Evolutionary conservation across 1,140 invertebrate species (phyloP), one percentile per base, ranked within the genome.

Genomic region (Diabrotica virgifera): DNA sequence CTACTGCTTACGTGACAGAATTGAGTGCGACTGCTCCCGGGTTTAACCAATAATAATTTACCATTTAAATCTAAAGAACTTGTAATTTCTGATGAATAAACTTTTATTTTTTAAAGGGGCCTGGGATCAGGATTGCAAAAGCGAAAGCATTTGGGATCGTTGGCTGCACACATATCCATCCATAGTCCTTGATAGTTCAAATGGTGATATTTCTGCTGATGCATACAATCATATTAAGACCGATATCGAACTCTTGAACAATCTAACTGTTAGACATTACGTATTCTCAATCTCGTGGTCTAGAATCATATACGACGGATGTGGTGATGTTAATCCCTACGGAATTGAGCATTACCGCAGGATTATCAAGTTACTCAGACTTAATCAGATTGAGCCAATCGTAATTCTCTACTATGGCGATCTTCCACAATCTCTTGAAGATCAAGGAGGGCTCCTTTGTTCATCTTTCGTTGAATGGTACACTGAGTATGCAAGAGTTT

Each of bases 401-500:
- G 52, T 62, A 9, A 53, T 52, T 6, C 5, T 62, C 6, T 62
- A 62, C 52, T 36, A 62, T 12, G 51, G 51, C 9, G 60, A 62
- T 5, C 36, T 54, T 9, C 60, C 60, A 6, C 60, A 62, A 37
- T 9, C 60, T 36, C n/a, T 62, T 9, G 51, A 62, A 62, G 60
- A 62, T 37, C 5, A 36, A 54, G 60, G 52, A 54, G 52, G 52
- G 5, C 13, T 54, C 24, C n/a, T 12, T 12, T 14, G 8, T 54
- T 13, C 52, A 14, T 54, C 24, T 12, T 54, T 54, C 24, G 8
- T 9, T 9, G 52, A 54, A 8, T 54, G 52, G 52, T 54, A n/a
- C 9, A 24, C 52, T 7, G 13, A 87, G 68, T 89, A 85, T 70
- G 84, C 87, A 0, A 79, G 81, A 35, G 59, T 88, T 8, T 75